phyloP scores from a whole-genome alignment of 1,140 invertebrate species.

The Apocrypta bakeri region DNA sequence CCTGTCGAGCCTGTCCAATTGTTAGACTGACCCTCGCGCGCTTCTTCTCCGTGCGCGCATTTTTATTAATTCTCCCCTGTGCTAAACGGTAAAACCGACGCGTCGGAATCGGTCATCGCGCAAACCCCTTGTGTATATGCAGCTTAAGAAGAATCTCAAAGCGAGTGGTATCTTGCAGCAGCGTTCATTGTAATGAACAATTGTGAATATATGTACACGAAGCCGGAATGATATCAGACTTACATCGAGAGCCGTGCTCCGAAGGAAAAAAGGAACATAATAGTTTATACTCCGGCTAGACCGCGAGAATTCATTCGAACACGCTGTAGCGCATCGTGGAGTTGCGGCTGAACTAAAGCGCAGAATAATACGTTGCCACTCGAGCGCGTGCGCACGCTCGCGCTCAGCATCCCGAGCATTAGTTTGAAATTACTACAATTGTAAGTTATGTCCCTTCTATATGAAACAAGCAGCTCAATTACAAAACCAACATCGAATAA shows the following conservation, averaged over 20 bases:
- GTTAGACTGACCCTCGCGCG: not conserved
- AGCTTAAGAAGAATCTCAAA: not conserved
- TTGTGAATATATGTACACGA: too few relatives aligned
- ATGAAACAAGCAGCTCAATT: constrained; percentile 29
- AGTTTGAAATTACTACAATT: constrained; percentile 21
- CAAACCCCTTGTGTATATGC: too few relatives aligned
- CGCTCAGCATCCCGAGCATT: not conserved
- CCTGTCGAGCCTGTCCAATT: constrained; percentile 17
- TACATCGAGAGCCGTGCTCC: not conserved
- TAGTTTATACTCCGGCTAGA: not conserved
- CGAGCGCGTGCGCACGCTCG: too few relatives aligned
- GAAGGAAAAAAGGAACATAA: not conserved
- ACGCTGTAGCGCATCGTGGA: not conserved
- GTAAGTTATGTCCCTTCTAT: constrained; percentile 15
- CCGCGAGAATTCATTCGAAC: constrained; percentile 6
- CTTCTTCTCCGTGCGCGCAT: not conserved
- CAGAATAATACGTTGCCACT: not conserved
- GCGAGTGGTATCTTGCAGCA: too few relatives aligned
- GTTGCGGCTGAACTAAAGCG: not conserved
- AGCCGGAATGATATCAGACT: not conserved
- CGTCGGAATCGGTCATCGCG: not conserved
- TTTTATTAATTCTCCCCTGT: not conserved
- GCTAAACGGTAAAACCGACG: not conserved
- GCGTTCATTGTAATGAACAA: too few relatives aligned
- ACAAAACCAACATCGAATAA: constrained; percentile 23